A percentile compares a stretch with the other conserved stretches of the same genome.
These are phyloP conservation scores for Cryptoprocta ferox DNA, from an alignment of 2,797 vertebrate genomes.

Conservation along the genomic window DNA sequence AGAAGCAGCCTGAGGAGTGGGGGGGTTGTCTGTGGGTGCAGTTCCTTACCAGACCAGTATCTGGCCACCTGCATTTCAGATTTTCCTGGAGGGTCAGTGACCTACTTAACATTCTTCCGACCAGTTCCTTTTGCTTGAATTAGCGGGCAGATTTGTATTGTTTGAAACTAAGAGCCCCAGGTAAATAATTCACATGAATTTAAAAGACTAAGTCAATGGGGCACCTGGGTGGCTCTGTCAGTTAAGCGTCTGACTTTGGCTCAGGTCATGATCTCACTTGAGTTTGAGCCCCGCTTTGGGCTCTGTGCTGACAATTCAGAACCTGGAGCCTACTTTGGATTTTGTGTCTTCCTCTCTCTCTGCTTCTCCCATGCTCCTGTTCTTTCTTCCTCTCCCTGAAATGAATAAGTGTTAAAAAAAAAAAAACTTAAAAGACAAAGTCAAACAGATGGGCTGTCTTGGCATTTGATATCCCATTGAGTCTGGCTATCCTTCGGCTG, in stretches of 20 bases:
- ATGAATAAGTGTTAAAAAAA: too few species aligned
- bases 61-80: neutral
- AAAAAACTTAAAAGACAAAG: neutral
- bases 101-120: neutral
- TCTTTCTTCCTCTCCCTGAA: too few species aligned
- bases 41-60: neutral
- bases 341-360: too few species aligned
- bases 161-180: neutral
- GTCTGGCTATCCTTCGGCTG: neutral
- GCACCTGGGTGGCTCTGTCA: too few species aligned
- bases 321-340: too few species aligned
- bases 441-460: neutral
- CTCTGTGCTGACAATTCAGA: too few species aligned
- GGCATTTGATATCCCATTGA: neutral
- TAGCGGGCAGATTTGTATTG: neutral
- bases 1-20: neutral
- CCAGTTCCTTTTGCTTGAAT: neutral
- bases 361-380: too few species aligned
- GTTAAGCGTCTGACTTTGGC: too few species aligned
- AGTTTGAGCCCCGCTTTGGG: too few species aligned
- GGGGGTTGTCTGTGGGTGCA: fast-evolving
- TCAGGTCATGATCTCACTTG: too few species aligned
- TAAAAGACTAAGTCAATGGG: neutral
- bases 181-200: neutral
- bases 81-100: neutral